Conservation (phyloP, 2,888 invertebrate genomes). For the Clivina fossor region DNA sequence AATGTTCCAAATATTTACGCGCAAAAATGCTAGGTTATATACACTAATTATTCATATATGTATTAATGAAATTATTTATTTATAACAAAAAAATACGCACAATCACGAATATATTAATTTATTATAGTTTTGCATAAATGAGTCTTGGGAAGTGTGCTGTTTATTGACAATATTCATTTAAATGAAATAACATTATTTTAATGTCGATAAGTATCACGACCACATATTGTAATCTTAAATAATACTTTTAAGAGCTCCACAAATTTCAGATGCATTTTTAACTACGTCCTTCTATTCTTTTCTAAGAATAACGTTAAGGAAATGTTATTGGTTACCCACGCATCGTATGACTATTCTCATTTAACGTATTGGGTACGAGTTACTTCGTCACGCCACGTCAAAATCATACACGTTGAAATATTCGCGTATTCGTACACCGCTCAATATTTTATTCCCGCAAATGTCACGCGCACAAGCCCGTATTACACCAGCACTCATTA, state of each 20-base stretch:
- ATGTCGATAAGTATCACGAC: slow-evolving; percentile 7
- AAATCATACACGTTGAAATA: slow-evolving; percentile 27
- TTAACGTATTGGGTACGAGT: slow-evolving; percentile 20
- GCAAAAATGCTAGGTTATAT: slow-evolving; percentile 18
- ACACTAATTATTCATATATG: background rate
- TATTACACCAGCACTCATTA: no score
- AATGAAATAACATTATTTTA: slow-evolving; percentile 15
- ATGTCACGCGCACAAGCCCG: slow-evolving; percentile 15
- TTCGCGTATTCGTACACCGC: slow-evolving; percentile 14
- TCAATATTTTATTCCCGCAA: slow-evolving; percentile 25
- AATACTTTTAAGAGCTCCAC: slow-evolving; percentile 14
- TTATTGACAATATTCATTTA: slow-evolving; percentile 10
- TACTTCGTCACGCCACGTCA: slow-evolving; percentile 33
- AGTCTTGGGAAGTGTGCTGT: slow-evolving; percentile 12
- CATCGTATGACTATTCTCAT: slow-evolving; percentile 31
- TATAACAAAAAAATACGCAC: background rate
- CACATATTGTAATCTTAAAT: slow-evolving; percentile 6
- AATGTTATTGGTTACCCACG: slow-evolving; percentile 29
- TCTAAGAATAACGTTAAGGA: slow-evolving; percentile 24
- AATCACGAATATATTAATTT: background rate
- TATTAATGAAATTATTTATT: background rate
- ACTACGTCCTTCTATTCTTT: slow-evolving; percentile 19
- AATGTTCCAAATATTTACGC: slow-evolving; percentile 8
- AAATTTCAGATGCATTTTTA: slow-evolving; percentile 12
- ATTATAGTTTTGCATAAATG: background rate